These are phyloP conservation scores for Manis javanica DNA, from an alignment of 2,797 vertebrate species.

Conservation along the genomic window DNA sequence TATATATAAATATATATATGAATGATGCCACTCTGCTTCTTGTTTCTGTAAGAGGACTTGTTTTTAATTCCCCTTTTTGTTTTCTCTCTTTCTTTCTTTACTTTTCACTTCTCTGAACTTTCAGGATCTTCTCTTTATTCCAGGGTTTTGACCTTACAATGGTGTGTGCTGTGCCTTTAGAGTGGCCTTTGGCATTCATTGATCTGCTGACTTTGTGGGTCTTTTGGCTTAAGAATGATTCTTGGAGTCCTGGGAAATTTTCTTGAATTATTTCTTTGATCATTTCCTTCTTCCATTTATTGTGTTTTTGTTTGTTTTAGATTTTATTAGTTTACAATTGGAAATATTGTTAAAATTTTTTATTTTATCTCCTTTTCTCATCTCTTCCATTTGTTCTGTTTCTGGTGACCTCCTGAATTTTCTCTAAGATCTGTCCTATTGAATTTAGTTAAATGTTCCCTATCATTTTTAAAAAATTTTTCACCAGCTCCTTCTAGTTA, in stretches of 20 bases:
- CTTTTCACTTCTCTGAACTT: neutral
- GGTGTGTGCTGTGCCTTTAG: neutral
- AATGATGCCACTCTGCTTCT: neutral
- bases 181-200: neutral
- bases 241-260: neutral
- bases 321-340: neutral
- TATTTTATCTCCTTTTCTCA: neutral
- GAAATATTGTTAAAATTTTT: neutral
- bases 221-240: neutral
- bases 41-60: neutral
- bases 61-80: neutral
- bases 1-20: neutral
- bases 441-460: neutral
- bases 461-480: neutral
- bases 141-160: neutral
- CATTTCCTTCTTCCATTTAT: neutral
- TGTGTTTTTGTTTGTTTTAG: neutral
- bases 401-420: neutral
- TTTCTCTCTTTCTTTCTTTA: neutral
- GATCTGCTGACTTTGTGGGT: neutral
- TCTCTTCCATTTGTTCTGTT: neutral
- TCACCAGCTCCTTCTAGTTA: neutral
- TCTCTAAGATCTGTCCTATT: neutral
- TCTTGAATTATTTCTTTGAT: neutral
- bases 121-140: neutral